Evolutionary conservation across 1,140 invertebrate genomes (phyloP), one percentile per base, ranked within the genome.

Genomic region (Philopotamus ludificatus): DNA sequence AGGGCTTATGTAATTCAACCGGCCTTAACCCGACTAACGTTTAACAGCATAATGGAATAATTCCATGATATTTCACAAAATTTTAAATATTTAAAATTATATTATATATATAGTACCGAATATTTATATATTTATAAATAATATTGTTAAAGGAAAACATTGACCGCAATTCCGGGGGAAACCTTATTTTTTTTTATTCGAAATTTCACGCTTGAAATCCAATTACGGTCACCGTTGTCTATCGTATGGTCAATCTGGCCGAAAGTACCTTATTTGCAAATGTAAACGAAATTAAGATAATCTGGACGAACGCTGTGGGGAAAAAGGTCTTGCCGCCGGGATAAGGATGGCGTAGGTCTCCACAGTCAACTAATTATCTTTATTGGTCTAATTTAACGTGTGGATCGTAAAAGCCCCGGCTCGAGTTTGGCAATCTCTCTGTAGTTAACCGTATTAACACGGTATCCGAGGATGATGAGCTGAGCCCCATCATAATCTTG

Each of bases 321-420:
- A n/a, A n/a, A n/a, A n/a, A n/a, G n/a, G n/a, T n/a, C n/a, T n/a
- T n/a, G n/a, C n/a, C n/a, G 28, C 12, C 12, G 28, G 28, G 28
- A 4, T 12, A 12, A 12, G 4, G 4, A 4, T 34, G 44, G 22
- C 51, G 51, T 26, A 23, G 51, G 51, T 54, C 44, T 47, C 44
- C 44, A 47, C 44, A 47, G 44, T 47, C 51, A 54, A 54, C 51
- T 23, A 54, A 54, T 54, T 54, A 54, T 54, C 51, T 54, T 54
- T 54, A 54, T 54, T 54, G 18, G 51, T 54, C 18, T 23, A 54
- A 54, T 54, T 54, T 54, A 54, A 23, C 51, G 51, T 7, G 51
- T 23, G 51, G 18, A 8, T 16, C 44, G 15, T 47, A 47, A 47
- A 47, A 47, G n/a, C n/a, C 26, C 51, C 23, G 18, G 1, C 22